Conservation (phyloP, 1,140 invertebrate genomes). For the Brachionus rotundiformis region DNA sequence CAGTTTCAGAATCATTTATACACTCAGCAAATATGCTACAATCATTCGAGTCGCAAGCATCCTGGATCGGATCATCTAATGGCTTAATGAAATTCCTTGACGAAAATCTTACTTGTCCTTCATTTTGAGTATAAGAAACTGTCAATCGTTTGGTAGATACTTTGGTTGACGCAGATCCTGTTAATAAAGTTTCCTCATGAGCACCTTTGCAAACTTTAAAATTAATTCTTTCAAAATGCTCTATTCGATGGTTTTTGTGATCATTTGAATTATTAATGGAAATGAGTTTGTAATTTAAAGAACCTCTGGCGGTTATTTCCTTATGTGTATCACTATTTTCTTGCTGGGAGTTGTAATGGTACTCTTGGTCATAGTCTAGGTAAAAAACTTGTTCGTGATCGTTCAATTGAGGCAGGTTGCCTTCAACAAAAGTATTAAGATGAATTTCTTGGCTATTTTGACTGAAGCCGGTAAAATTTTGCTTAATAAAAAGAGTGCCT, state of each 20-base stretch:
- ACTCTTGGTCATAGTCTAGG: conserved; percentile 36
- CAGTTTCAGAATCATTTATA: conserved; percentile 19
- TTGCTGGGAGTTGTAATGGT: background rate
- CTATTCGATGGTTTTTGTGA: conserved; percentile 29
- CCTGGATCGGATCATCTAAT: background rate
- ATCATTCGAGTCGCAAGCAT: conserved; percentile 26
- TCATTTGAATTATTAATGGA: background rate
- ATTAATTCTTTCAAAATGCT: conserved; percentile 39
- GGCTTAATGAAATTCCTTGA: conserved; percentile 41
- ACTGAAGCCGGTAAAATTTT: conserved; percentile 32
- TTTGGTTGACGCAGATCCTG: background rate
- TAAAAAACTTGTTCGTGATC: conserved; percentile 24
- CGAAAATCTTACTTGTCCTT: conserved; percentile 48
- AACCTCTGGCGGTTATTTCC: conserved; percentile 12
- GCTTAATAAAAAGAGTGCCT: conserved; percentile 18
- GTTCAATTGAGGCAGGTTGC: conserved; percentile 7
- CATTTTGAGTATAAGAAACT: conserved; percentile 25
- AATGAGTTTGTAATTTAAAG: conserved; percentile 27
- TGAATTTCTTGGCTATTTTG: conserved; percentile 32
- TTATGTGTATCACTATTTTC: conserved; percentile 24
- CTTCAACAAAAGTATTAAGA: conserved; percentile 21
- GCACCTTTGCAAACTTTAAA: conserved; percentile 42
- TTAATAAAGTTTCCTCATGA: conserved; percentile 10
- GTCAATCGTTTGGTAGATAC: conserved; percentile 45
- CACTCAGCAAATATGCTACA: conserved; percentile 44